Evolutionary conservation across 2,888 invertebrate species (phyloP), one percentile per base, ranked within the genome.

Genomic region (Lasius platythorax): DNA sequence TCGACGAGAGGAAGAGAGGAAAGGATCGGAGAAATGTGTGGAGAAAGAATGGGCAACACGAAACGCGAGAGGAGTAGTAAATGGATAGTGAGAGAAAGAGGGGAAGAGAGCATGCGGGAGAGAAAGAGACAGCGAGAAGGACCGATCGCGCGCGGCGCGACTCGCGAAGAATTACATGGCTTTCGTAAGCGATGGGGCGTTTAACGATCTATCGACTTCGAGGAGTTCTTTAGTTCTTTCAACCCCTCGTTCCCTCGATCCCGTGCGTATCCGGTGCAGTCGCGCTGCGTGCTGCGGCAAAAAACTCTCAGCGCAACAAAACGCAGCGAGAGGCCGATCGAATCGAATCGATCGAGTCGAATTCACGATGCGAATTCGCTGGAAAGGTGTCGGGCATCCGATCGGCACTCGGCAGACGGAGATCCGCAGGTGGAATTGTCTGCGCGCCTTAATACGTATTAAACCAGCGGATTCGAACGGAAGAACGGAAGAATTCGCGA

Each of bases 181-280:
- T 83, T 86, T 86, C 84, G 88, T 85, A 85, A 73, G 78, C 74
- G 85, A 86, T 78, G 81, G 82, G 67, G 85, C 90, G 81, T 87
- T 87, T 88, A 87, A 83, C 72, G 82, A 79, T 76, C 73, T 78
- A 84, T 73, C 87, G 74, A 79, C 46, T 73, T 67, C 66, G 79
- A 75, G 53, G n/a, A 82, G 33, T 63, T 72, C 74, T 66, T 74
- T 72, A 58, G 66, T 56, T 72, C 83, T 61, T 58, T 76, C 72
- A 58, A 73, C 72, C 74, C 5, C 5, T 37, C 23, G 63, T 70
- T 30, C 53, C 67, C 85, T 85, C 84, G 46, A 33, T 66, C 63
- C 66, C 56, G 50, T 56, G 83, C 46, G 40, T 73, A 79, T 78
- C 85, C 33, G 83, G 74, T 50, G 64, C 67, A 72, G 56, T 73